Evolutionary conservation across 2,888 invertebrate genomes (phyloP).

Genomic region (Pammene fasciana): DNA sequence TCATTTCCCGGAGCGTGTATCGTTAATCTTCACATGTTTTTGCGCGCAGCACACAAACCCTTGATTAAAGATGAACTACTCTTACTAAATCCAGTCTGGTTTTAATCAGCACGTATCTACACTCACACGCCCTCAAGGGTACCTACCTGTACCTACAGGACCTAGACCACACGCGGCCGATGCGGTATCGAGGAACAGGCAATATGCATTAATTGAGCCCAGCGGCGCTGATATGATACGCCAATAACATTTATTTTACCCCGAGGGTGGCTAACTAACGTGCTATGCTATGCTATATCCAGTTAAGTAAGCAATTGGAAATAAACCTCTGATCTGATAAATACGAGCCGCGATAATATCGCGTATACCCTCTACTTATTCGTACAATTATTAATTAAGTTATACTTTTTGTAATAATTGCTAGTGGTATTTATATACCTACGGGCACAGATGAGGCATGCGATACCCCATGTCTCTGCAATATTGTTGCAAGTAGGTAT

Average conservation of each 20-base stretch:
- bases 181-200: slow-evolving; percentile 3
- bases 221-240: neutral
- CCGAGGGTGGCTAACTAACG: neutral
- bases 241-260: neutral
- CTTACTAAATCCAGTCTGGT: neutral
- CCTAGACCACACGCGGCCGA: slow-evolving; percentile 29
- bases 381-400: slow-evolving; percentile 33
- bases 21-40: too few species aligned
- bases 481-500: neutral
- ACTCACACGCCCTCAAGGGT: slow-evolving; percentile 17
- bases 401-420: slow-evolving; percentile 29
- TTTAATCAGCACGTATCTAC: slow-evolving; percentile 29
- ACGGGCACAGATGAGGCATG: slow-evolving; percentile 1
- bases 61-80: neutral
- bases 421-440: slow-evolving; percentile 16
- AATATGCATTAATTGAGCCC: slow-evolving; percentile 1
- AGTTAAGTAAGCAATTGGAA: neutral
- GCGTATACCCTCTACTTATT: slow-evolving; percentile 13
- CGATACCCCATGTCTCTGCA: neutral
- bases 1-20: too few species aligned
- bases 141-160: neutral
- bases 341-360: slow-evolving; percentile 24
- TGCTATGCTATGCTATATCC: too few species aligned
- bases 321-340: slow-evolving; percentile 21
- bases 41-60: neutral